phyloP scores from a whole-genome alignment of 2,888 invertebrate species.

The Aporophyla nigra region DNA sequence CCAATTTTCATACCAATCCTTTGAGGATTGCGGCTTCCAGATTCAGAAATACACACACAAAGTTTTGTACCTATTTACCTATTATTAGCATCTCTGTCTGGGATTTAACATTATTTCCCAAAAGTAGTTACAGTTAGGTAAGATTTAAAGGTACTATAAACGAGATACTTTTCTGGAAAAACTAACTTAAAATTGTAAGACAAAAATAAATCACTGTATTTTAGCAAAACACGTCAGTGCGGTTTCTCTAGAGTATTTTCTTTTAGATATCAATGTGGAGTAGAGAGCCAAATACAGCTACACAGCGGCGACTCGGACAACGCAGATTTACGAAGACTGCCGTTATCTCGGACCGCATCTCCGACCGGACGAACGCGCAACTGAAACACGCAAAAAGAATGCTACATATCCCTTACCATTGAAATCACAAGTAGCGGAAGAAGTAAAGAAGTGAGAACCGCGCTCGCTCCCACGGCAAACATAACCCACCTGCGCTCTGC shows the following conservation, averaged over 20 bases:
- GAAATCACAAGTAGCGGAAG: slow-evolving; percentile 43
- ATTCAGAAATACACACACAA: slow-evolving; percentile 37
- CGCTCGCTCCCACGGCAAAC: slow-evolving; percentile 14
- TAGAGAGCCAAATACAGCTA: slow-evolving; percentile 63
- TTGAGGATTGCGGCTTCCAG: slow-evolving; percentile 55
- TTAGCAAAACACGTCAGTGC: slow-evolving; percentile 73
- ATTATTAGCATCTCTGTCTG: slow-evolving; percentile 29
- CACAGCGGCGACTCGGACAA: slow-evolving; percentile 64
- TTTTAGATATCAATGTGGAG: slow-evolving; percentile 71
- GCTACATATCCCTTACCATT: slow-evolving; percentile 62
- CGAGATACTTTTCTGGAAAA: slow-evolving; percentile 21
- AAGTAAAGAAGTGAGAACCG: slow-evolving; percentile 45
- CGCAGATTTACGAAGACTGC: slow-evolving; percentile 83
- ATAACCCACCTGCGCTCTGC: slow-evolving; percentile 16
- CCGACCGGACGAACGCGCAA: slow-evolving; percentile 67
- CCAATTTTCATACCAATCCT: slow-evolving; percentile 65
- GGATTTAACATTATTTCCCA: slow-evolving; percentile 26
- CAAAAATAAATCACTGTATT: slow-evolving; percentile 78
- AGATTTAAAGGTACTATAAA: background rate
- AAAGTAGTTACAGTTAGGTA: background rate
- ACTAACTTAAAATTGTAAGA: slow-evolving; percentile 38
- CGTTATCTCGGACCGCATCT: slow-evolving; percentile 76
- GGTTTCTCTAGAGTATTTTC: slow-evolving; percentile 64
- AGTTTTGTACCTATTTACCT: background rate
- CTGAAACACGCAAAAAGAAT: slow-evolving; percentile 69